Evolutionary conservation across 1,140 invertebrate species (phyloP).

Genomic region (Tigriopus japonicus): DNA sequence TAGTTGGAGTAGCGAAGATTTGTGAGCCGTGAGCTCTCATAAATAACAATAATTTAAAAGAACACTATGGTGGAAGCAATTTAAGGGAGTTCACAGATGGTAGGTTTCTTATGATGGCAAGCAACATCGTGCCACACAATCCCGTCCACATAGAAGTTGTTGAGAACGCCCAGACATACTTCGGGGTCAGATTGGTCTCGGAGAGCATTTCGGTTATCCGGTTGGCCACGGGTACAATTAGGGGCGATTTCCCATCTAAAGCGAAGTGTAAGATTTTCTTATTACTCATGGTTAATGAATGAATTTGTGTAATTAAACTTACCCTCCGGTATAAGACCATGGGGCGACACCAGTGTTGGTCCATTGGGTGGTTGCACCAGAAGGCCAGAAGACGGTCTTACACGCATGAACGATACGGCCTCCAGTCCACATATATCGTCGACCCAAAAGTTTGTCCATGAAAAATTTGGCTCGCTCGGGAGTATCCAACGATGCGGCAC

Average conservation of each 20-base stretch:
- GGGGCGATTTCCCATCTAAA: background rate
- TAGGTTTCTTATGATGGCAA: constrained; percentile 61
- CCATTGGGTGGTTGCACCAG: background rate
- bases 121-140: constrained; percentile 70
- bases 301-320: background rate
- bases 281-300: background rate
- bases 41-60: no score
- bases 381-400: constrained; percentile 7
- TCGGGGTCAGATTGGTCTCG: constrained; percentile 31
- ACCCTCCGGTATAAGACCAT: constrained; percentile 15
- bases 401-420: constrained; percentile 2
- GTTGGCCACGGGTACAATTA: constrained; percentile 32
- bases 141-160: constrained; percentile 67
- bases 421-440: constrained; percentile 9
- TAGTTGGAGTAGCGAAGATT: no score
- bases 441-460: background rate
- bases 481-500: constrained; percentile 5
- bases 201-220: constrained; percentile 53
- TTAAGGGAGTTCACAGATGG: constrained; percentile 44
- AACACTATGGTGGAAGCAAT: no score
- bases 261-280: background rate
- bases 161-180: constrained; percentile 54
- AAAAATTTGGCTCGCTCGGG: background rate
- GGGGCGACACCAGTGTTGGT: background rate
- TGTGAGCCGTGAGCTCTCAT: no score